Evolutionary conservation across 2,113 vertebrate genomes (phyloP).

Genomic region (Maccullochella peelii): DNA sequence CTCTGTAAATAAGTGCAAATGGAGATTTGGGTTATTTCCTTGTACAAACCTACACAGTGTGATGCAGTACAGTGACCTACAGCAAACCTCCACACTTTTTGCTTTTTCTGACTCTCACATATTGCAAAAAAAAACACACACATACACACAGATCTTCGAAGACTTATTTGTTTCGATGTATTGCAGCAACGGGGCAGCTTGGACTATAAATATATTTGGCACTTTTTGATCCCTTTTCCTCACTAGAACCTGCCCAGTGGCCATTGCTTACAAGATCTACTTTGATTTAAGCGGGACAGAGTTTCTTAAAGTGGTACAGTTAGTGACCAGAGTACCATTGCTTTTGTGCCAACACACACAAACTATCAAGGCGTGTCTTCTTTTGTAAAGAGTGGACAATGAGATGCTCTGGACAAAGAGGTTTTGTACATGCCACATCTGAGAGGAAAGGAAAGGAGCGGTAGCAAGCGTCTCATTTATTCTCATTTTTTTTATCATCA

Average conservation of each 20-base stretch:
- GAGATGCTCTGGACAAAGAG: conserved; percentile 21
- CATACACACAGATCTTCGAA: conserved; percentile 29
- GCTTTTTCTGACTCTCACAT: conserved; percentile 34
- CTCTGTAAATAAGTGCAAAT: conserved; percentile 72
- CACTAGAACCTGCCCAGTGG: conserved; percentile 31
- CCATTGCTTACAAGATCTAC: conserved; percentile 60
- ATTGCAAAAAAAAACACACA: conserved; percentile 37
- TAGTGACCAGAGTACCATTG: conserved; percentile 64
- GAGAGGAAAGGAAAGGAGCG: conserved; percentile 40
- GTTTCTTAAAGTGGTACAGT: conserved; percentile 34
- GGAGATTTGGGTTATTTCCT: conserved; percentile 51
- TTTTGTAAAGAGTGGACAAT: conserved; percentile 50
- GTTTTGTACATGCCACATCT: conserved; percentile 48
- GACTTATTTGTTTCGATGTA: conserved; percentile 47
- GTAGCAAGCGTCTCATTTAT: conserved; percentile 68
- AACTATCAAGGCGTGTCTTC: conserved; percentile 31
- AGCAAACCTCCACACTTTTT: conserved; percentile 37
- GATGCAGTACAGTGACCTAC: conserved; percentile 53
- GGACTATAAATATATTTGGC: conserved; percentile 54
- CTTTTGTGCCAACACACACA: conserved; percentile 61
- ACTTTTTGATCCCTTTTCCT: conserved; percentile 58
- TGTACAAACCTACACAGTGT: conserved; percentile 62
- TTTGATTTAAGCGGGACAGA: conserved; percentile 51
- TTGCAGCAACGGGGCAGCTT: conserved; percentile 72
- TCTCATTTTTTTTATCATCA: conserved; percentile 58